Percentiles rank a stretch among this genome's conserved stretches.
Conservation (phyloP, 2,797 vertebrate species). For the Pogonophryne albipinna region DNA sequence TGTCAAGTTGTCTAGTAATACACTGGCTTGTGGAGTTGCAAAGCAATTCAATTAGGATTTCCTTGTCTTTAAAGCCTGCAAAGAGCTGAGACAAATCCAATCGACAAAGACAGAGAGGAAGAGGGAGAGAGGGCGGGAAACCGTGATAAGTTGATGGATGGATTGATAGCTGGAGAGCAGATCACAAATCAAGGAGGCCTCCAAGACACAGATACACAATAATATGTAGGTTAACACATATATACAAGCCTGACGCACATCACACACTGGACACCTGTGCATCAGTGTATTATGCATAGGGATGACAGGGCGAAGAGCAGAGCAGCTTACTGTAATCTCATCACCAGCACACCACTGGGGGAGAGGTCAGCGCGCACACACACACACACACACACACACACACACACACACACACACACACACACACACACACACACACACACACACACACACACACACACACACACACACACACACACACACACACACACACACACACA, state of each 20-base stretch:
- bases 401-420: background rate
- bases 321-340: slow-evolving; percentile 80
- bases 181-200: slow-evolving; percentile 71
- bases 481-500: background rate
- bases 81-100: slow-evolving; percentile 86
- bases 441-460: background rate
- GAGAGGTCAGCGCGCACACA: slow-evolving; percentile 63
- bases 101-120: slow-evolving; percentile 63
- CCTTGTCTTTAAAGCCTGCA: slow-evolving; percentile 82
- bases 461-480: slow-evolving; percentile 11
- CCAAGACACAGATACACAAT: slow-evolving; percentile 26
- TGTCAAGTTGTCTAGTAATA: slow-evolving; percentile 87
- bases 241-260: slow-evolving; percentile 6
- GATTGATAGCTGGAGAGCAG: slow-evolving; percentile 65
- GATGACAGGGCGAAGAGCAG: slow-evolving; percentile 62
- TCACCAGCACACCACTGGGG: slow-evolving; percentile 73
- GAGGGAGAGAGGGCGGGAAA: slow-evolving; percentile 39
- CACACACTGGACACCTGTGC: slow-evolving; percentile 58
- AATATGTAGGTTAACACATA: slow-evolving; percentile 37
- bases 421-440: slow-evolving; percentile 18
- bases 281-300: slow-evolving; percentile 51
- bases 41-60: slow-evolving; percentile 89
- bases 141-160: slow-evolving; percentile 59
- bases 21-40: slow-evolving; percentile 81
- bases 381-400: slow-evolving; percentile 7